phyloP scores from a whole-genome alignment of 2,113 vertebrate species.

The Microtus richardsoni region DNA sequence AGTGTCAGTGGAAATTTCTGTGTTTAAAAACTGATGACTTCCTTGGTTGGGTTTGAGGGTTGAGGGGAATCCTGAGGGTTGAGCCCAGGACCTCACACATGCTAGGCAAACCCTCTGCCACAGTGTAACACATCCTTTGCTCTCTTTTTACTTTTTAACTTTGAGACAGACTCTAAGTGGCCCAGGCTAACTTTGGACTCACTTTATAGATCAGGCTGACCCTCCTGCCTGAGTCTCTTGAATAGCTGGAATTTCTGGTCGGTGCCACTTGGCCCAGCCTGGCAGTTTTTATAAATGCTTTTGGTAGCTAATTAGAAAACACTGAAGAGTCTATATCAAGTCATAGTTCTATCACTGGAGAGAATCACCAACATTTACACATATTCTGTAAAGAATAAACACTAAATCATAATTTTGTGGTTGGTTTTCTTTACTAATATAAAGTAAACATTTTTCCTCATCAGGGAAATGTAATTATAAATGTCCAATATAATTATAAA shows the following conservation, averaged over 20 bases:
- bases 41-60: not conserved
- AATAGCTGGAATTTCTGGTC: not conserved
- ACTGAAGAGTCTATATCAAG: not conserved
- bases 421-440: not conserved
- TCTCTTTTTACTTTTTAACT: not conserved
- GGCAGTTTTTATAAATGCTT: not conserved
- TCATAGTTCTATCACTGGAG: not conserved
- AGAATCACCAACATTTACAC: not conserved
- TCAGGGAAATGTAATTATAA: not conserved
- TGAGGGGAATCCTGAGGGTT: not conserved
- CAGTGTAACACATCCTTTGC: not conserved
- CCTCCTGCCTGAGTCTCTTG: not conserved
- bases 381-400: conserved; percentile 1
- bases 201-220: not conserved
- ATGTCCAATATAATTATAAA: not conserved
- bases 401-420: not conserved
- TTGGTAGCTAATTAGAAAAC: not conserved
- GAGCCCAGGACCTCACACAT: not conserved
- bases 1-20: not conserved
- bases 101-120: not conserved
- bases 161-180: not conserved
- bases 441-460: not conserved
- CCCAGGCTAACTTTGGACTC: not conserved
- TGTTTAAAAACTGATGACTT: not conserved
- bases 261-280: not conserved